Percentiles rank a stretch among this genome's conserved stretches.
These are phyloP conservation scores for Eupeodes latifasciatus DNA, from an alignment of 2,888 invertebrate species.

Conservation along the genomic window DNA sequence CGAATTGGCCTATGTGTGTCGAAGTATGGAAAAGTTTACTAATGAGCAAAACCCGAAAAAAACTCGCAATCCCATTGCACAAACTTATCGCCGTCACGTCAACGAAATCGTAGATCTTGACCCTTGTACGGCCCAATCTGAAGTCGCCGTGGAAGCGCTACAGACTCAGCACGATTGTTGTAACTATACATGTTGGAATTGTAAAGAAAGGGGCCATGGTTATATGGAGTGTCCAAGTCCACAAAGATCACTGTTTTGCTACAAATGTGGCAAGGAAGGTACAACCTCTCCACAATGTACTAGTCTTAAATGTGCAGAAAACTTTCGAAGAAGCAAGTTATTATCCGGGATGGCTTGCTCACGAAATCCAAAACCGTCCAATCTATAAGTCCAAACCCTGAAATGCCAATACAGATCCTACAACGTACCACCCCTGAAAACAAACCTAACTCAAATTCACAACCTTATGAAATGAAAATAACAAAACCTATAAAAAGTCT, in stretches of 20 bases:
- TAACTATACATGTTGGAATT: neutral
- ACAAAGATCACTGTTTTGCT: slow-evolving; percentile 1
- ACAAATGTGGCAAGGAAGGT: neutral
- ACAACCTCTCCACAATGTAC: neutral
- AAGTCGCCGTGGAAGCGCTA: neutral
- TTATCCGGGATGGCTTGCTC: neutral
- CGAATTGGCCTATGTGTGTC: neutral
- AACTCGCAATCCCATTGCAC: neutral
- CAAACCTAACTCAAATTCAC: too few species aligned
- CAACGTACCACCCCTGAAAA: too few species aligned
- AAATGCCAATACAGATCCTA: too few species aligned
- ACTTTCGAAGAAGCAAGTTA: neutral
- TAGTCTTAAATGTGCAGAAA: neutral
- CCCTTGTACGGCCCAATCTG: neutral
- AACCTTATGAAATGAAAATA: neutral
- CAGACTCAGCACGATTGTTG: neutral
- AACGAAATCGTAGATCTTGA: neutral
- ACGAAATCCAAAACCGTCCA: too few species aligned
- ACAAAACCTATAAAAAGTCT: neutral
- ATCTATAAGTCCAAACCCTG: neutral
- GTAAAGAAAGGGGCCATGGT: neutral
- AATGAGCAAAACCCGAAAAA: neutral
- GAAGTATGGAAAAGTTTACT: neutral
- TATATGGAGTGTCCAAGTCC: neutral
- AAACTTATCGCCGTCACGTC: neutral